These are phyloP conservation scores for Melanostoma mellinum DNA, from an alignment of 2,888 invertebrate species.

Conservation along the genomic window DNA sequence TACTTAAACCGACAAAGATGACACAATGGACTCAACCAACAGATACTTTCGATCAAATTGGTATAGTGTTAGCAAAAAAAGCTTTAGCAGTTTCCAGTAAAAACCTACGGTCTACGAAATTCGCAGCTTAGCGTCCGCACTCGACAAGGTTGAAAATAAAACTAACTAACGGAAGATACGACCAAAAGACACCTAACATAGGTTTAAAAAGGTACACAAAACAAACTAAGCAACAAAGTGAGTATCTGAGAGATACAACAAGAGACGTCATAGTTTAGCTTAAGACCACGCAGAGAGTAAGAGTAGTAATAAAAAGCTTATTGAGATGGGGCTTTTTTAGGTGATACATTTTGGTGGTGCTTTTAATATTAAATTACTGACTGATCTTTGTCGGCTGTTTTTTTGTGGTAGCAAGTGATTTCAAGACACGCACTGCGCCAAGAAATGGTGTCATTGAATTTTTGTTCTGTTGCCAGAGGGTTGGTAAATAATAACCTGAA, in stretches of 20 bases:
- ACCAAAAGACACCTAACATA: constrained; percentile 70
- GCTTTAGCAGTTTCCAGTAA: constrained; percentile 37
- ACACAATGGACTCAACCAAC: constrained; percentile 65
- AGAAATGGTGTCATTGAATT: constrained; percentile 49
- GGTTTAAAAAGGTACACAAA: constrained; percentile 45
- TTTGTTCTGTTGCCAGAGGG: constrained; percentile 20
- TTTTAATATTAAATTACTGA: constrained; percentile 42
- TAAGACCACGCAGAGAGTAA: constrained; percentile 34
- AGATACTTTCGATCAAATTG: constrained; percentile 42
- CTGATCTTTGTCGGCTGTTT: constrained; percentile 32
- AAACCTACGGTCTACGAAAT: constrained; percentile 68
- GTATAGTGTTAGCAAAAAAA: constrained; percentile 17
- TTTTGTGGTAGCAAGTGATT: constrained; percentile 57
- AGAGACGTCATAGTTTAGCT: constrained; percentile 33
- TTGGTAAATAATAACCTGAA: constrained; percentile 17
- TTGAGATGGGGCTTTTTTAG: constrained; percentile 40
- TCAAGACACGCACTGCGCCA: constrained; percentile 17
- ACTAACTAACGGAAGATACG: constrained; percentile 74
- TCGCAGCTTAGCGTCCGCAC: constrained; percentile 72
- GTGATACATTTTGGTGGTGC: constrained; percentile 33
- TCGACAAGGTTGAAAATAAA: constrained; percentile 74
- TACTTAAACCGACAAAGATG: constrained; percentile 52
- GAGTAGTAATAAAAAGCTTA: constrained; percentile 49
- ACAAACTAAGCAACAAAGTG: constrained; percentile 32
- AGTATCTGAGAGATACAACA: constrained; percentile 56